Evolutionary conservation across 2,888 invertebrate species (phyloP).

Genomic region (Watsonalla cultraria): DNA sequence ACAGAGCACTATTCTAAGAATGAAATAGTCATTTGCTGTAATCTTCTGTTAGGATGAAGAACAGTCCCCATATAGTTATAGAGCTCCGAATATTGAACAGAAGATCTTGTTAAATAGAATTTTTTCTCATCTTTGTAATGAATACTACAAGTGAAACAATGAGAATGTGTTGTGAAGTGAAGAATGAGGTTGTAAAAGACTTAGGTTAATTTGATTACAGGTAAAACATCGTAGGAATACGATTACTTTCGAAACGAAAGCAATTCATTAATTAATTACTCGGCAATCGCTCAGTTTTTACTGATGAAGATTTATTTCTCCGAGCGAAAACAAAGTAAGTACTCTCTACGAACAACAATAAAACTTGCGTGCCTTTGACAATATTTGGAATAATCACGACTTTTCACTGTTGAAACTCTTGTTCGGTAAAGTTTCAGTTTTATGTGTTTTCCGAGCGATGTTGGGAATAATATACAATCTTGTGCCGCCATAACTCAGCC

Average conservation of each 20-base stretch:
- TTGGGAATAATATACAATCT: not conserved
- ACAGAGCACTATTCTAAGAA: too few species aligned
- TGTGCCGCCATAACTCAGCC: not conserved
- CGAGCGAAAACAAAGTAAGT: not conserved
- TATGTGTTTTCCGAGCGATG: not conserved
- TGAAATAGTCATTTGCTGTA: too few species aligned
- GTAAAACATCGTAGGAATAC: not conserved
- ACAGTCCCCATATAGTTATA: too few species aligned
- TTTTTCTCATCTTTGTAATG: too few species aligned
- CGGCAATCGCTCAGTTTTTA: not conserved
- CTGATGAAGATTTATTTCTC: not conserved
- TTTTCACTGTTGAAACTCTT: not conserved
- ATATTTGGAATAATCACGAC: not conserved
- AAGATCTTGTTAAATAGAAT: too few species aligned
- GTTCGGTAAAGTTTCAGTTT: slow-evolving; percentile 1
- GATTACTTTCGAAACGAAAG: not conserved
- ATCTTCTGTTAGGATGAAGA: too few species aligned
- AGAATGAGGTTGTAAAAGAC: not conserved
- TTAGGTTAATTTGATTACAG: not conserved
- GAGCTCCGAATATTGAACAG: too few species aligned
- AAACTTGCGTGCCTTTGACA: not conserved
- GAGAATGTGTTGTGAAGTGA: too few species aligned
- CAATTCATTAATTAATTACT: not conserved
- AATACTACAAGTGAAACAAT: too few species aligned
- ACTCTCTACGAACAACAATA: not conserved